Conservation (phyloP, 2,113 vertebrate species). For the Lasiurus cinereus region DNA sequence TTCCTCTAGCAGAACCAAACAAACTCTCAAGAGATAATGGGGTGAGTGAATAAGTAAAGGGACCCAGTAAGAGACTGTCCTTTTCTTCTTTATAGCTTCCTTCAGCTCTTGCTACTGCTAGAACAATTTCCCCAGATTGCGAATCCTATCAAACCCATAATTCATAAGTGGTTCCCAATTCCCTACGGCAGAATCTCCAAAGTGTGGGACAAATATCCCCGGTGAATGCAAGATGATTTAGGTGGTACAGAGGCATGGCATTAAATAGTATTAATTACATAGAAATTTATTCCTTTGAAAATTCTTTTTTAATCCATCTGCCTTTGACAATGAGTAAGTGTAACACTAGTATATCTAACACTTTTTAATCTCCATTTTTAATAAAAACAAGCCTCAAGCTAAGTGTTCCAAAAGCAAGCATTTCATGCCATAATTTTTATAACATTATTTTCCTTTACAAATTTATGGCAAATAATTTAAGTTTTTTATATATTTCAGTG, state of each 20-base stretch:
- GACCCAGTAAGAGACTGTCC: neutral
- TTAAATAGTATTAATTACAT: neutral
- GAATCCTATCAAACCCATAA: neutral
- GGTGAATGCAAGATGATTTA: neutral
- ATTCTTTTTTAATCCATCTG: neutral
- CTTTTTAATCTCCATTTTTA: slow-evolving; percentile 46
- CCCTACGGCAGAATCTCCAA: neutral
- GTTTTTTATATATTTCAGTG: no score
- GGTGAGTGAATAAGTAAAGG: neutral
- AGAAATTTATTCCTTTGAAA: slow-evolving; percentile 7
- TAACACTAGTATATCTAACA: neutral
- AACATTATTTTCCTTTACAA: slow-evolving; percentile 53
- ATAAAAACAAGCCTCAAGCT: neutral
- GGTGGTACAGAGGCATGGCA: no score
- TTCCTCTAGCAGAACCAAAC: neutral
- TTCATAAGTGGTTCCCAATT: slow-evolving; percentile 6
- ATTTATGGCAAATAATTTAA: neutral
- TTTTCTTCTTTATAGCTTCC: neutral
- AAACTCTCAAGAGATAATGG: neutral
- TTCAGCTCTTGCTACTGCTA: neutral
- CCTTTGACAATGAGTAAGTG: neutral
- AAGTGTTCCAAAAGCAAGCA: neutral
- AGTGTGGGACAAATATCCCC: neutral
- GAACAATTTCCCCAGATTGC: neutral
- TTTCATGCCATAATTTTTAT: slow-evolving; percentile 39